These are phyloP conservation scores for Bombus cullumanus DNA, from an alignment of 1,140 invertebrate genomes.

Conservation along the genomic window DNA sequence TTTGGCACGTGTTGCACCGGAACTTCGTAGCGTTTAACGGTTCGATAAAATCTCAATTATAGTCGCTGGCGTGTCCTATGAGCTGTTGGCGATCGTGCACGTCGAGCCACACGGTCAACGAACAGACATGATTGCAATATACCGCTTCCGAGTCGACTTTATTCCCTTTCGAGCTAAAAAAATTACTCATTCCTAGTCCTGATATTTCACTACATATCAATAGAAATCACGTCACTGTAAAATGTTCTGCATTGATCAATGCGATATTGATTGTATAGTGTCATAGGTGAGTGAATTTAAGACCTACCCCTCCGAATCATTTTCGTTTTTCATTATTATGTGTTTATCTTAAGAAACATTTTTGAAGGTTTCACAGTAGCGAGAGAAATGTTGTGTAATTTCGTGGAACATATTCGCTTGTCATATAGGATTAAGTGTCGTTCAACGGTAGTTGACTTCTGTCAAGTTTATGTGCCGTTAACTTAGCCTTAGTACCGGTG, in stretches of 20 bases:
- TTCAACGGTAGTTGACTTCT: neutral
- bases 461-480: neutral
- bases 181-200: neutral
- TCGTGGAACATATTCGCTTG: neutral
- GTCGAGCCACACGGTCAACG: neutral
- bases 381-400: neutral
- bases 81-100: constrained; percentile 34
- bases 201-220: neutral
- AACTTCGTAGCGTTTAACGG: constrained; percentile 64
- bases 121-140: constrained; percentile 30
- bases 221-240: too few species aligned
- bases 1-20: constrained; percentile 63
- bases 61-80: constrained; percentile 58
- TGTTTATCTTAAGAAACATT: too few species aligned
- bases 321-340: neutral
- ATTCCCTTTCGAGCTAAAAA: neutral
- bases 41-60: constrained; percentile 79
- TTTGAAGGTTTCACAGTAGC: neutral
- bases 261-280: too few species aligned
- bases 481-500: neutral
- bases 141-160: constrained; percentile 7
- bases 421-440: neutral
- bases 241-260: too few species aligned
- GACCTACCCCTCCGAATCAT: neutral
- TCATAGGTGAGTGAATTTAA: too few species aligned